Evolutionary conservation across 1,140 invertebrate species (phyloP).

Genomic region (Anastrepha obliqua): DNA sequence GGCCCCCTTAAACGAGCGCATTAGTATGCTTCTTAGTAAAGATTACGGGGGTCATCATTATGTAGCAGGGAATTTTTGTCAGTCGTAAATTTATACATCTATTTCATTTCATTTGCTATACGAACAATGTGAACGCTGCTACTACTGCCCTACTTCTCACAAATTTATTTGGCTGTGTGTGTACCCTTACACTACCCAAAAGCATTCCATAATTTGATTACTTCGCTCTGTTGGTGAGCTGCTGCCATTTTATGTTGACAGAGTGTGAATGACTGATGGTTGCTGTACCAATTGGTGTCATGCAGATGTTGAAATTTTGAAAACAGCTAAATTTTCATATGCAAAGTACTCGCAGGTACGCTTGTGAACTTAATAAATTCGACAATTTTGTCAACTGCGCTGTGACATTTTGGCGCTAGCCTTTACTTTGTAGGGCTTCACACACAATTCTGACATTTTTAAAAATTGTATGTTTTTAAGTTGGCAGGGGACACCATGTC

Average conservation of each 20-base stretch:
- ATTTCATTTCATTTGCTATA: neutral
- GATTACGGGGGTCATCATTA: too few relatives aligned
- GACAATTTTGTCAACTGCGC: too few relatives aligned
- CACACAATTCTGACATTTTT: too few relatives aligned
- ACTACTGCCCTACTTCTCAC: too few relatives aligned
- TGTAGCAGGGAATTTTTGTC: neutral
- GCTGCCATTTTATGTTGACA: neutral
- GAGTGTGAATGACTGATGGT: neutral
- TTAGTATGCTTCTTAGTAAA: too few relatives aligned
- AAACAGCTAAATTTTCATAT: neutral
- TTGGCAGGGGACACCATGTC: too few relatives aligned
- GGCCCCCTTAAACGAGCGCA: too few relatives aligned
- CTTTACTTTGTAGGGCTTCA: too few relatives aligned
- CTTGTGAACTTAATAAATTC: too few relatives aligned
- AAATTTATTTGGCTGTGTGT: neutral
- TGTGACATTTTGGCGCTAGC: too few relatives aligned
- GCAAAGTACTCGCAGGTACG: neutral
- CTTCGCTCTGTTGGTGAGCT: neutral
- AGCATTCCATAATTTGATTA: conserved; percentile 13
- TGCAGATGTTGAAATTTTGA: conserved; percentile 19
- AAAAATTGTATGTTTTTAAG: too few relatives aligned
- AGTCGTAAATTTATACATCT: neutral
- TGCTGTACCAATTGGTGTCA: neutral
- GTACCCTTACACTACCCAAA: neutral
- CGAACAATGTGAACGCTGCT: neutral